phyloP scores from a whole-genome alignment of 2,797 vertebrate species.

The Girardinus metallicus region DNA sequence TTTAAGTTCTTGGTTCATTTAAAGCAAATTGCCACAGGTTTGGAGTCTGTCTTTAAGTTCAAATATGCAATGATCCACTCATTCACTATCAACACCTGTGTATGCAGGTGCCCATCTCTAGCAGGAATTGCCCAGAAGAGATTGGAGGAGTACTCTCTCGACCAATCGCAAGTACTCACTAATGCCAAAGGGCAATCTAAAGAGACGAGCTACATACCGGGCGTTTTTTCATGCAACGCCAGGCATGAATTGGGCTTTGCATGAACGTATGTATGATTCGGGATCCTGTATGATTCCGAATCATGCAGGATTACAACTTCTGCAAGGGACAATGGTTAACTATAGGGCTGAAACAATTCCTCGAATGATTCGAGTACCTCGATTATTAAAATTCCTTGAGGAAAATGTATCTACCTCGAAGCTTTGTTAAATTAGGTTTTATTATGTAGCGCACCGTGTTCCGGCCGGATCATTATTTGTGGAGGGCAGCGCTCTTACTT shows the following conservation, averaged over 20 bases:
- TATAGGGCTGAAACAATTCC: not conserved
- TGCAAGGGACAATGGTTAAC: not conserved
- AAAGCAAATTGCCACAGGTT: not conserved
- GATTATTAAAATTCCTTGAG: no score
- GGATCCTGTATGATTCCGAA: not conserved
- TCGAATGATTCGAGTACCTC: no score
- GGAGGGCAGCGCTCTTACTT: no score
- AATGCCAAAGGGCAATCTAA: not conserved
- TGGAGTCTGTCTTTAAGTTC: not conserved
- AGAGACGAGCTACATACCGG: not conserved
- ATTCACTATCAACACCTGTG: not conserved
- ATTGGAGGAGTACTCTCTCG: not conserved
- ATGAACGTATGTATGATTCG: no score
- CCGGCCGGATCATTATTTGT: no score
- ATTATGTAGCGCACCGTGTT: no score
- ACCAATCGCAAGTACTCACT: not conserved
- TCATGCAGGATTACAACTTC: not conserved
- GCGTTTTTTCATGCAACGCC: no score
- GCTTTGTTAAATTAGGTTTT: no score
- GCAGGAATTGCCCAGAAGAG: not conserved
- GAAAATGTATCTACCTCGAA: no score
- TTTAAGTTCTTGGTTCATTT: not conserved
- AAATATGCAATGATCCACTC: not conserved
- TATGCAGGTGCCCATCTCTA: not conserved
- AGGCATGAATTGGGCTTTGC: no score